Conservation (phyloP, 2,797 vertebrate species). For the Myotis myotis region DNA sequence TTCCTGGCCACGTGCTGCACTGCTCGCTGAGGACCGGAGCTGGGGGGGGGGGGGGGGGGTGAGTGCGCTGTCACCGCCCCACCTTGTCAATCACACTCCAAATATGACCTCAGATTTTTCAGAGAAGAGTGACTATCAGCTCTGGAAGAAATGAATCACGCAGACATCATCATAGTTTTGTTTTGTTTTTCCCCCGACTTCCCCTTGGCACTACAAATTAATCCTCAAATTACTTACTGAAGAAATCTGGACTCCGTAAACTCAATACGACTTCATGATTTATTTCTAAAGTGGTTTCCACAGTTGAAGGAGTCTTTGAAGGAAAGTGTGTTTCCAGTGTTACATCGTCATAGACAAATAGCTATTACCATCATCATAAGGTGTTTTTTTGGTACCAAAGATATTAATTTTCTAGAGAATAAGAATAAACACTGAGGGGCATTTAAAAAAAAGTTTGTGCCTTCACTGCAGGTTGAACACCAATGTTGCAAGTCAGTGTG, state of each 20-base stretch:
- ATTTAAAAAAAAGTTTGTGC: background rate
- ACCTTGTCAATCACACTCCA: background rate
- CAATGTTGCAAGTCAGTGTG: constrained; percentile 13
- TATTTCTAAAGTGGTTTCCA: constrained; percentile 1
- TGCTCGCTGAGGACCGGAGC: background rate
- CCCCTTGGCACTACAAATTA: background rate
- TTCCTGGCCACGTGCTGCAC: background rate
- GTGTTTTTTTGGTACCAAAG: constrained; percentile 48
- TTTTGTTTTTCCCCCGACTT: background rate
- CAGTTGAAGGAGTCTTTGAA: constrained; percentile 26
- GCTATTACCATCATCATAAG: background rate
- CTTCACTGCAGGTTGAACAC: background rate
- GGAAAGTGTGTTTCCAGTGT: background rate
- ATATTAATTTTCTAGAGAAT: constrained; percentile 41
- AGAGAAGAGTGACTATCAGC: background rate
- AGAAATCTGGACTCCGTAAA: constrained; percentile 22
- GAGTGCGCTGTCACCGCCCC: background rate
- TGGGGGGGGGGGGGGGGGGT: background rate
- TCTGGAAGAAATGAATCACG: constrained; percentile 19
- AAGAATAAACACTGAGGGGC: background rate
- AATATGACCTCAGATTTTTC: background rate
- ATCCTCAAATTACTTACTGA: background rate
- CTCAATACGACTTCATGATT: background rate
- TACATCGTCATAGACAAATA: constrained; percentile 15
- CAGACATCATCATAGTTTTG: background rate